phyloP scores from a whole-genome alignment of 2,797 vertebrate species.

The Bradypus variegatus region DNA sequence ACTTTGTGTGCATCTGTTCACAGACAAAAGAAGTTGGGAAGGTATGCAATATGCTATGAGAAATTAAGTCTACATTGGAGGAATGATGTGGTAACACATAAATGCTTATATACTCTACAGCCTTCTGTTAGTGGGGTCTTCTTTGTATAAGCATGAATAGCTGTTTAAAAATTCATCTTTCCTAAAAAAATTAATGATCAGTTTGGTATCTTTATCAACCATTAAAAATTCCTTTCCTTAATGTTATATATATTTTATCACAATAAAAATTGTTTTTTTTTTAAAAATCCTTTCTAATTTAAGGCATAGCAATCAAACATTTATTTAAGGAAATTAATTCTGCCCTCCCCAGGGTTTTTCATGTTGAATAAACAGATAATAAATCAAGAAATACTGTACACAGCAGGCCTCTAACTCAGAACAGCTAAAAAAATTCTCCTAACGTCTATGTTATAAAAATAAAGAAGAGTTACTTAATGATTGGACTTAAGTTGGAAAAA shows the following conservation, averaged over 20 bases:
- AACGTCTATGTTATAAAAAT: not conserved
- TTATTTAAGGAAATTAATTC: conserved; percentile 53
- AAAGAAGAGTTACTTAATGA: conserved; percentile 20
- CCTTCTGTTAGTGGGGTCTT: conserved; percentile 18
- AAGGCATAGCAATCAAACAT: conserved; percentile 51
- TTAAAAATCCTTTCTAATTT: not conserved
- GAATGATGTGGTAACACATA: not conserved
- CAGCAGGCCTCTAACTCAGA: conserved; percentile 26
- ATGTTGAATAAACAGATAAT: conserved; percentile 53
- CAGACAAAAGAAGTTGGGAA: not conserved
- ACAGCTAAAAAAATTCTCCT: not conserved
- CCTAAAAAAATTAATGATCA: conserved; percentile 48
- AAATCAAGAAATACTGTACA: conserved; percentile 52
- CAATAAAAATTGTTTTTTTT: no score
- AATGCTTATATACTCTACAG: not conserved
- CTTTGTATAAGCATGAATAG: not conserved
- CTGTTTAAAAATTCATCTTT: conserved; percentile 43
- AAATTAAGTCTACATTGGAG: not conserved
- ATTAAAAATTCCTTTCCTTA: not conserved
- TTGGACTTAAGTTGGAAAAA: conserved; percentile 13
- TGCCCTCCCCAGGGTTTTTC: conserved; percentile 32
- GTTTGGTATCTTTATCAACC: conserved; percentile 45
- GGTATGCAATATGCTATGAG: not conserved
- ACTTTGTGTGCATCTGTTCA: not conserved
- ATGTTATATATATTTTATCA: no score